phyloP scores from a whole-genome alignment of 2,888 invertebrate genomes.

The Melieria picta region DNA sequence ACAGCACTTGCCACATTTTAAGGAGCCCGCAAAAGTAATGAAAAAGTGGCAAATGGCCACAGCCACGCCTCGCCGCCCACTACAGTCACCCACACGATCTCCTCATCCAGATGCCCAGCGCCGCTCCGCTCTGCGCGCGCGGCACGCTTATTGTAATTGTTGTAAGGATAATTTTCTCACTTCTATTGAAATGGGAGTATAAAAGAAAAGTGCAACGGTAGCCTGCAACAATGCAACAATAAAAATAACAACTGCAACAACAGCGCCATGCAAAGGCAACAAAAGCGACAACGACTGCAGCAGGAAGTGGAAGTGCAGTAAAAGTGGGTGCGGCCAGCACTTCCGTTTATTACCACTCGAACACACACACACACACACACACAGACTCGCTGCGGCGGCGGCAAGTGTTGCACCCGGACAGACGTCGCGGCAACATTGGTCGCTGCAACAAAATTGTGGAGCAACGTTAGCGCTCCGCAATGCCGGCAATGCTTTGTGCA shows the following conservation, averaged over 20 bases:
- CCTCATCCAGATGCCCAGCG: slow-evolving; percentile 3
- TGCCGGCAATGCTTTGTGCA: background rate
- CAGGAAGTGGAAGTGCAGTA: background rate
- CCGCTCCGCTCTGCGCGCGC: background rate
- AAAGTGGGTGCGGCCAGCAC: background rate
- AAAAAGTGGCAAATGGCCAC: slow-evolving; percentile 28
- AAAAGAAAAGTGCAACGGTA: too few species aligned
- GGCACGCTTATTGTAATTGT: background rate
- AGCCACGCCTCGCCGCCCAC: slow-evolving; percentile 10
- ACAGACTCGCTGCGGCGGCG: background rate
- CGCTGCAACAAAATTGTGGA: background rate
- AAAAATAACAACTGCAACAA: background rate
- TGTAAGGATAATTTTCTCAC: background rate
- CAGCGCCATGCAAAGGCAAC: background rate
- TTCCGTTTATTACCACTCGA: background rate
- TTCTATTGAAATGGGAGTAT: too few species aligned
- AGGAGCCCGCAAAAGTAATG: slow-evolving; percentile 17
- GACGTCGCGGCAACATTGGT: background rate
- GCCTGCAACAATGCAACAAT: background rate
- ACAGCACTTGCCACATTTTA: background rate
- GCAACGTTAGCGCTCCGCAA: background rate
- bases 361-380: background rate
- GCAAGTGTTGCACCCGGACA: background rate
- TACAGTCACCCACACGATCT: too few species aligned
- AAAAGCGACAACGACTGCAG: background rate